phyloP scores from a whole-genome alignment of 2,888 invertebrate species.

The Agrochola litura region DNA sequence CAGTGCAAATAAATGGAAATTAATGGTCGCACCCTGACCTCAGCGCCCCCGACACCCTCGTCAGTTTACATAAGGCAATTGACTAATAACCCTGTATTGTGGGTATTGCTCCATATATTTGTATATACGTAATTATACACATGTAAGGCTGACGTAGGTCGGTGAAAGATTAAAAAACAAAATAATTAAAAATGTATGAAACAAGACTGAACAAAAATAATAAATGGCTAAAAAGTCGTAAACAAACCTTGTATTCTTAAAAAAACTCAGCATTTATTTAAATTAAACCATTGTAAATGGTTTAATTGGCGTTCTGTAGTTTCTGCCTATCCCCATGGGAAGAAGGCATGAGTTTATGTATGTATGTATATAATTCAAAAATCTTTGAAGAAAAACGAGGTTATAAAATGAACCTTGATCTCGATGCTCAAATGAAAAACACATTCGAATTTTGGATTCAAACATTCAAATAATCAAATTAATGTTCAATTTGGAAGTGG shows the following conservation, averaged over 20 bases:
- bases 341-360: too few relatives aligned
- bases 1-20: constrained; percentile 82
- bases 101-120: constrained; percentile 39
- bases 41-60: constrained; percentile 47
- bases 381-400: too few relatives aligned
- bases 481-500: not conserved
- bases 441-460: too few relatives aligned
- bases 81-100: constrained; percentile 66
- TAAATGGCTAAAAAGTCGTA: not conserved
- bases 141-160: constrained; percentile 11
- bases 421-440: too few relatives aligned
- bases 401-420: too few relatives aligned
- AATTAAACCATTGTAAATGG: too few relatives aligned
- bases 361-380: too few relatives aligned
- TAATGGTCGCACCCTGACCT: constrained; percentile 75
- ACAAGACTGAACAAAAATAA: not conserved
- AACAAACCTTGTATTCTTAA: too few relatives aligned
- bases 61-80: constrained; percentile 63
- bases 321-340: too few relatives aligned
- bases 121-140: not conserved
- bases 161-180: not conserved
- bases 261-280: too few relatives aligned
- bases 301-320: too few relatives aligned
- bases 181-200: not conserved
- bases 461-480: not conserved